phyloP scores from a whole-genome alignment of 1,140 invertebrate species.

The Plutomurus gul region DNA sequence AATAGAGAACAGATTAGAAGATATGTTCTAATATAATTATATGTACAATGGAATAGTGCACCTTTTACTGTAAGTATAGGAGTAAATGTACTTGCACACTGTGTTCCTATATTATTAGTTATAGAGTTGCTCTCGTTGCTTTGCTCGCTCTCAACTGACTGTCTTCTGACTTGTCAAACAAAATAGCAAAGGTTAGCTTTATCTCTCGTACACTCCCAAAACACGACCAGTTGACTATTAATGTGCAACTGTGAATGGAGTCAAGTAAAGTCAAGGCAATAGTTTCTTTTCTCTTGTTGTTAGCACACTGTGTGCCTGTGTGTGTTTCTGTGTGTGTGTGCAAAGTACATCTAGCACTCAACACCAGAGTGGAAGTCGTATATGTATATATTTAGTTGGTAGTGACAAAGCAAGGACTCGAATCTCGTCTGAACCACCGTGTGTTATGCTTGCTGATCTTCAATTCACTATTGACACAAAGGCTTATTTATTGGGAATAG shows the following conservation, averaged over 20 bases:
- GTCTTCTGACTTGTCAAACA: too few relatives aligned
- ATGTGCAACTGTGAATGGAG: too few relatives aligned
- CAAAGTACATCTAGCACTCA: not conserved
- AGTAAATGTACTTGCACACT: too few relatives aligned
- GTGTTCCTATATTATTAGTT: too few relatives aligned
- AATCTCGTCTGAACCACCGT: too few relatives aligned
- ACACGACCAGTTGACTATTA: not conserved
- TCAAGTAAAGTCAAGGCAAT: slow-evolving; percentile 17
- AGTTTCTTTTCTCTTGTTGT: not conserved
- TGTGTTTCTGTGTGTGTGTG: not conserved
- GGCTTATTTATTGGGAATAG: not conserved
- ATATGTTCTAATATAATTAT: too few relatives aligned
- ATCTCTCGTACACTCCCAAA: not conserved
- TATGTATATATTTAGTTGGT: too few relatives aligned
- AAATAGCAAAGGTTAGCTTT: slow-evolving; percentile 18
- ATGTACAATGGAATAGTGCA: too few relatives aligned
- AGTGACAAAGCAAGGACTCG: too few relatives aligned
- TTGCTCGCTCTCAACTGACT: not conserved
- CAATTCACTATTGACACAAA: slow-evolving; percentile 18
- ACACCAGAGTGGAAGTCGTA: too few relatives aligned
- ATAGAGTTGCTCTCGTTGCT: not conserved
- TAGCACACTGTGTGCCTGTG: too few relatives aligned
- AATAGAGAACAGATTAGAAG: slow-evolving; percentile 13
- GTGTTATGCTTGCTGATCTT: not conserved
- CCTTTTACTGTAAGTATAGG: too few relatives aligned